Percentiles rank a stretch among this genome's conserved stretches.
Evolutionary conservation across 2,113 vertebrate genomes (phyloP).

Genomic region (Atlantisia rogersi): DNA sequence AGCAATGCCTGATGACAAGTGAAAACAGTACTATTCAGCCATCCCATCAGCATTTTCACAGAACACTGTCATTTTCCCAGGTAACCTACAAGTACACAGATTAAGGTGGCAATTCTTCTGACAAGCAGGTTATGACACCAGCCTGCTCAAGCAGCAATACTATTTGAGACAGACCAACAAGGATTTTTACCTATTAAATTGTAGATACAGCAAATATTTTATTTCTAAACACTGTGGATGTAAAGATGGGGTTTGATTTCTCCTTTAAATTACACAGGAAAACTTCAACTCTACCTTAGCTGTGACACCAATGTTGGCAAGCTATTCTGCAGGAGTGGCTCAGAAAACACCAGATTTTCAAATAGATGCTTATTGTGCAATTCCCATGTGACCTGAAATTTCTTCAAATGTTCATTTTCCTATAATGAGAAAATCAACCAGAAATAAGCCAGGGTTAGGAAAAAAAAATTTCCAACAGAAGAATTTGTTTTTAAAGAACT

Average conservation of each 20-base stretch:
- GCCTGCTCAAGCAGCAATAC: not conserved
- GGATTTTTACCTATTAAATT: not conserved
- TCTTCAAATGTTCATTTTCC: conserved; percentile 97
- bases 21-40: not conserved
- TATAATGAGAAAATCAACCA: conserved; percentile 22
- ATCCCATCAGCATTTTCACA: not conserved
- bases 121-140: not conserved
- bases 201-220: not conserved
- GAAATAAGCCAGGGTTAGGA: not conserved
- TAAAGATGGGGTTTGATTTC: not conserved
- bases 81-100: not conserved
- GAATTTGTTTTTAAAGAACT: no score
- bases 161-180: not conserved
- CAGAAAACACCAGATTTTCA: conserved; percentile 97
- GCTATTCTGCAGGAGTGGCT: conserved; percentile 92
- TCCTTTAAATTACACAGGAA: not conserved
- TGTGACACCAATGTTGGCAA: conserved; percentile 91
- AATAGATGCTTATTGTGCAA: conserved; percentile 98
- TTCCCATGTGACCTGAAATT: conserved; percentile 98
- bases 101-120: not conserved
- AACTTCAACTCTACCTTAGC: conserved; percentile 82
- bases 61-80: not conserved
- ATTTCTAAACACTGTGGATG: not conserved
- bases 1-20: not conserved
- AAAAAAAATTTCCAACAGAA: not conserved